Base-by-base conservation (phyloP, 2,113 vertebrate genomes). In the Speoplatyrhinus poulsoni region DNA sequence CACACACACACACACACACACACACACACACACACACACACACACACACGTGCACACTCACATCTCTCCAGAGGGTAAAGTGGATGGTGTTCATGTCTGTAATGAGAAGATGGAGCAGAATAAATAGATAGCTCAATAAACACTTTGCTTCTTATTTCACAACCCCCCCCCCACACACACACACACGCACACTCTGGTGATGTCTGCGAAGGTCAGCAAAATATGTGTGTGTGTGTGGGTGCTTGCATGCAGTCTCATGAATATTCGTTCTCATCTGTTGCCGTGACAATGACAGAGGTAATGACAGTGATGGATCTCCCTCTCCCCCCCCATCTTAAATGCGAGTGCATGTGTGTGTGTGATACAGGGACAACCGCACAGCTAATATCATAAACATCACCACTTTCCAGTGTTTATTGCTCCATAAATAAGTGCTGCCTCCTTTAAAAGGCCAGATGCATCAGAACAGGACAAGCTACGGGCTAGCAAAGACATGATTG, bases 121-220 rank as follows among this genome's bases (percentile, higher is more conserved):
- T 92, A 91, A 93, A 93, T 91, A 90, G 90, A 92, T 90, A 88
- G 88, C 91, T 93, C 90, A 93, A 92, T 92, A 93, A 93, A 92
- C 90, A 90, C 89, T 91, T 91, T 90, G 87, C 87, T 75, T 91
- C 88, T 90, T 91, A 91, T 67, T 70, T 33, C 55, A 55, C 81
- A 79, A 75, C 41, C n/a, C 63, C 33, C 15, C 3, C n/a, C 19
- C 1, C 19, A 19, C 19, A 19, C 19, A 3, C 46, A 50, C 17
- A 12, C 53, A 62, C 16, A 26, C 19, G 36, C 16, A 15, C 19
- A 36, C 48, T 78, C 72, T 59, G 62, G 60, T 36, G 68, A 54
- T 73, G 85, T 85, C 81, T 89, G 80, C 53, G 69, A 72, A 76
- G 79, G 82, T 87, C 90, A 87, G 84, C 72, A 48, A 80, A 86